These are phyloP conservation scores for Nasonovia ribisnigri DNA, from an alignment of 2,888 invertebrate species.

Conservation along the genomic window DNA sequence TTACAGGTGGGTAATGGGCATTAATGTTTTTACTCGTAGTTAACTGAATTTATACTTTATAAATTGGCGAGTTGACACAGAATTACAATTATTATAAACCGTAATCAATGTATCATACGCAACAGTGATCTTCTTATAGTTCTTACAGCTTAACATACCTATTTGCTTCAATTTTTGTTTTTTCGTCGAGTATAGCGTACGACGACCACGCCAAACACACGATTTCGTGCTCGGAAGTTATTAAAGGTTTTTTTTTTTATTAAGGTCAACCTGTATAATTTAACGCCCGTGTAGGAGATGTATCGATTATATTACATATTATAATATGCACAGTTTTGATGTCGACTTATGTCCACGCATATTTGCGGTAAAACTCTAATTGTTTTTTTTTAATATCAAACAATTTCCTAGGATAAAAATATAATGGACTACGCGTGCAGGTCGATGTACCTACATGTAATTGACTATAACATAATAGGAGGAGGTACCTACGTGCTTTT, in stretches of 20 bases:
- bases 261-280: background rate
- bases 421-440: background rate
- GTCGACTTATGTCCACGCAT: background rate
- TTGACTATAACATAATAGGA: background rate
- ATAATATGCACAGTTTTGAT: background rate
- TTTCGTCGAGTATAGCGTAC: background rate
- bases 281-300: background rate
- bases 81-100: background rate
- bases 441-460: background rate
- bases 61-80: background rate
- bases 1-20: too few relatives aligned
- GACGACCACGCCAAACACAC: background rate
- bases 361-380: background rate
- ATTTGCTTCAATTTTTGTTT: background rate
- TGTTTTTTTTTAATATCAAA: background rate
- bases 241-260: background rate
- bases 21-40: background rate
- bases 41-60: background rate
- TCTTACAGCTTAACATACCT: background rate
- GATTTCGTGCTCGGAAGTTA: slow-evolving; percentile 4
- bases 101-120: background rate
- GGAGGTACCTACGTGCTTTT: background rate
- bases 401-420: background rate
- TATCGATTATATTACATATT: background rate
- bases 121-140: background rate